Conservation (phyloP, 2,888 invertebrate species). For the Mythimna lalbum region DNA sequence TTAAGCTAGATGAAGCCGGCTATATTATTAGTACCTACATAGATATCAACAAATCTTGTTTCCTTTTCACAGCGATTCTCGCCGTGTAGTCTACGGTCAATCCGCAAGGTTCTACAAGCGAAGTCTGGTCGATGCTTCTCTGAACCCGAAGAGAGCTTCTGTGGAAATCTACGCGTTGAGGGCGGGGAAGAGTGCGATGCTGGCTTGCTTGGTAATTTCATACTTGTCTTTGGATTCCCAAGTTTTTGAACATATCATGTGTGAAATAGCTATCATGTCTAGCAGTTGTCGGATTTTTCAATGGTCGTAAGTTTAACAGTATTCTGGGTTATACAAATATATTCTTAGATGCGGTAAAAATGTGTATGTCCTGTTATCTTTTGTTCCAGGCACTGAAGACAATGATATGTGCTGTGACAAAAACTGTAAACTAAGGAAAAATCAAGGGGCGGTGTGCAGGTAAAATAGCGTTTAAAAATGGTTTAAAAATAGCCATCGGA, state of each 20-base stretch:
- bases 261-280: background rate
- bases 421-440: slow-evolving; percentile 96
- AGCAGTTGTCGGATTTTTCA: background rate
- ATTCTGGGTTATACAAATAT: background rate
- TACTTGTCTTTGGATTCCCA: background rate
- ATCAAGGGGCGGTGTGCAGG: slow-evolving; percentile 97
- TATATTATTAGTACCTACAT: too few relatives aligned
- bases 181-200: slow-evolving; percentile 99
- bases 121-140: slow-evolving; percentile 98
- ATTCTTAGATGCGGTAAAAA: background rate
- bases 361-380: slow-evolving; percentile 4
- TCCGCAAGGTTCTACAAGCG: slow-evolving; percentile 97
- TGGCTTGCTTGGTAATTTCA: slow-evolving; percentile 93
- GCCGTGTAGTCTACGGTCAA: slow-evolving; percentile 97
- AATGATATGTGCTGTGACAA: slow-evolving; percentile 98
- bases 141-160: slow-evolving; percentile 98
- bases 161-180: slow-evolving; percentile 98
- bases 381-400: slow-evolving; percentile 93
- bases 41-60: background rate
- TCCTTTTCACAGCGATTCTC: slow-evolving; percentile 95
- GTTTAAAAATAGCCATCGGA: too few relatives aligned
- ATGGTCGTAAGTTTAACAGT: background rate
- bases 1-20: too few relatives aligned
- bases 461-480: slow-evolving; percentile 69
- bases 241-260: background rate